A percentile compares a stretch with the other conserved stretches of the same genome.
Evolutionary conservation across 1,140 invertebrate species (phyloP).

Genomic region (Nilaparvata lugens): DNA sequence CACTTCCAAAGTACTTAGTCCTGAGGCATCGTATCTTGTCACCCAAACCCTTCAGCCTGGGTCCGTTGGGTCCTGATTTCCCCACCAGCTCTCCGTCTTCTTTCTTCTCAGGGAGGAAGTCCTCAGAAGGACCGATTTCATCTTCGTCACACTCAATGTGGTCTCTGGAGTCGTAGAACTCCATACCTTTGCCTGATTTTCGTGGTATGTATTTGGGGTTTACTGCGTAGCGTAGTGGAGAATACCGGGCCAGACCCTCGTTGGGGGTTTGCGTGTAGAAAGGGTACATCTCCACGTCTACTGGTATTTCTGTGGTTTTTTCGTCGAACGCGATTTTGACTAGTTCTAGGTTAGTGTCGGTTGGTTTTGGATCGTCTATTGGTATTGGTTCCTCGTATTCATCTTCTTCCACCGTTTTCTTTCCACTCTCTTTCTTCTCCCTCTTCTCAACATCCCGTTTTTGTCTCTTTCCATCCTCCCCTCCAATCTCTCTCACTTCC

Average conservation of each 20-base stretch:
- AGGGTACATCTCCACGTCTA: constrained; percentile 38
- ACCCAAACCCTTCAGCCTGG: constrained; percentile 45
- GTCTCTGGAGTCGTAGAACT: constrained; percentile 50
- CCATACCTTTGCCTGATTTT: constrained; percentile 41
- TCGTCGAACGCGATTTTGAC: constrained; percentile 16
- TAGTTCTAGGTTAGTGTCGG: background rate
- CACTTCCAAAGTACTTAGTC: constrained; percentile 57
- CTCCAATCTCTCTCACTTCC: too few relatives aligned
- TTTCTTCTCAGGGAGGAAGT: constrained; percentile 9
- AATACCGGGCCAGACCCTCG: constrained; percentile 38
- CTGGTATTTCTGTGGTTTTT: constrained; percentile 17
- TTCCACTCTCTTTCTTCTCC: background rate
- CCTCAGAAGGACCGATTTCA: constrained; percentile 33
- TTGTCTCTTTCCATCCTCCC: too few relatives aligned
- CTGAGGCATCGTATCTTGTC: constrained; percentile 66
- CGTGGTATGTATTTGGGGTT: constrained; percentile 39
- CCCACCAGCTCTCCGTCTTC: constrained; percentile 30
- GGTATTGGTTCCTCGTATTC: background rate
- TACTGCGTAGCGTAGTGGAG: constrained; percentile 47
- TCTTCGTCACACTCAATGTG: constrained; percentile 37
- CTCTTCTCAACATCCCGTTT: too few relatives aligned
- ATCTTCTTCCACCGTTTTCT: constrained; percentile 19
- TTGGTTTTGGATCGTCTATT: background rate
- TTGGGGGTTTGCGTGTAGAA: constrained; percentile 32
- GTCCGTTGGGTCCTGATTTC: constrained; percentile 21